Percentiles rank a stretch among this genome's conserved stretches.
Evolutionary conservation across 2,113 vertebrate species (phyloP).

Genomic region (Peucedramus taeniatus): DNA sequence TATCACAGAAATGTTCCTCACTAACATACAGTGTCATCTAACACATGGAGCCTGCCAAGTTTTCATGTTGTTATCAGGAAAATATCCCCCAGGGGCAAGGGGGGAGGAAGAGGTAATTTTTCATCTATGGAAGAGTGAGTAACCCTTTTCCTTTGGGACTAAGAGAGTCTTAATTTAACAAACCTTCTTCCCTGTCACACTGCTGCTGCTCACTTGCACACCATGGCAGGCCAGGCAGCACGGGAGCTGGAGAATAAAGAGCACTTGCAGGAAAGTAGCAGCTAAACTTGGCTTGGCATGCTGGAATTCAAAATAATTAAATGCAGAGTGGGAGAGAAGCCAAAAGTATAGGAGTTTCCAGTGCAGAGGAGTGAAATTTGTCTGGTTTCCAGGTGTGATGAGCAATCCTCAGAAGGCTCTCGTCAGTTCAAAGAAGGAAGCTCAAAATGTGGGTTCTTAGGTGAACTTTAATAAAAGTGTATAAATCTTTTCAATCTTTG

Average conservation of each 20-base stretch:
- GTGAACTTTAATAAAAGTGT: background rate
- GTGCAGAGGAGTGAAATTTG: slow-evolving; percentile 36
- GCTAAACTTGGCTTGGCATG: background rate
- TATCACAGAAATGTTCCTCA: slow-evolving; percentile 30
- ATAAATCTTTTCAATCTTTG: background rate
- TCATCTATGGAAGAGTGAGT: slow-evolving; percentile 54
- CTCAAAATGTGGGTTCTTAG: background rate
- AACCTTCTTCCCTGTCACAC: background rate
- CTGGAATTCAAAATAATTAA: slow-evolving; percentile 58
- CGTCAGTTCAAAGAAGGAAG: background rate
- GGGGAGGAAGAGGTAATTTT: slow-evolving; percentile 42
- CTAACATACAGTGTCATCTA: slow-evolving; percentile 46
- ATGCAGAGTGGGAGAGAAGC: slow-evolving; percentile 39
- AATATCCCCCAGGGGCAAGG: slow-evolving; percentile 27
- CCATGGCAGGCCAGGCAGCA: background rate
- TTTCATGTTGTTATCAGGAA: slow-evolving; percentile 43
- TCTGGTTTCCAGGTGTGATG: slow-evolving; percentile 50
- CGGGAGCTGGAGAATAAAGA: background rate
- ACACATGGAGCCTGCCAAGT: slow-evolving; percentile 44
- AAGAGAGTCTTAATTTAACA: slow-evolving; percentile 41
- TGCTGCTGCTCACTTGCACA: slow-evolving; percentile 31
- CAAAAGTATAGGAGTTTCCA: slow-evolving; percentile 55
- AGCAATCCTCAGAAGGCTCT: slow-evolving; percentile 5
- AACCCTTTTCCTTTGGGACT: slow-evolving; percentile 42
- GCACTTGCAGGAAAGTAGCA: slow-evolving; percentile 26